These are phyloP conservation scores for Trypoxylon attenuatum DNA, from an alignment of 2,888 invertebrate species.

Conservation along the genomic window DNA sequence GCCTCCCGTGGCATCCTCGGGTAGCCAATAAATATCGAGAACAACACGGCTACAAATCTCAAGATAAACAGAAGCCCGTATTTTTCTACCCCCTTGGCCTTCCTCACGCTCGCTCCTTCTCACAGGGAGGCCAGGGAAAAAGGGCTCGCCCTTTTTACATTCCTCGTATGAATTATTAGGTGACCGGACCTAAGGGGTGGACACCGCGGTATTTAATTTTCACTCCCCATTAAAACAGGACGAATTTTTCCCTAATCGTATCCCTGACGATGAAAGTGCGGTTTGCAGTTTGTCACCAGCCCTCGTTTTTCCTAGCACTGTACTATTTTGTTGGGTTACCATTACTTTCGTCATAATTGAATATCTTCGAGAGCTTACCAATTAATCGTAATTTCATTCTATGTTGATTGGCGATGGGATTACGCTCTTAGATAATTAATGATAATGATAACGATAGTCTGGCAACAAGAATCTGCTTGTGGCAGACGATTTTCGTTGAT, in stretches of 20 bases:
- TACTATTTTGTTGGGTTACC: too few species aligned
- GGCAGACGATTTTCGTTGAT: too few species aligned
- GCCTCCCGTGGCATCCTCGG: conserved; percentile 30
- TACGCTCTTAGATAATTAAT: too few species aligned
- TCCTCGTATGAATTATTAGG: conserved; percentile 68
- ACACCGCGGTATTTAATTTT: conserved; percentile 68
- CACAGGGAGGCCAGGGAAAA: conserved; percentile 14
- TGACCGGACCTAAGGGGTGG: conserved; percentile 61
- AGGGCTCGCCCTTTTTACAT: conserved; percentile 64
- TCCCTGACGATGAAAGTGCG: conserved; percentile 60
- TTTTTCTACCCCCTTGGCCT: conserved; percentile 62
- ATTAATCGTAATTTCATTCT: too few species aligned
- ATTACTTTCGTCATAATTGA: too few species aligned
- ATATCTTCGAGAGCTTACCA: too few species aligned
- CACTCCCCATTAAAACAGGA: conserved; percentile 58
- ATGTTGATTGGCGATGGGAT: too few species aligned
- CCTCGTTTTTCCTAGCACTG: conserved; percentile 26
- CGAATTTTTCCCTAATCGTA: conserved; percentile 61
- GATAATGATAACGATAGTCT: too few species aligned
- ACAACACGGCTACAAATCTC: conserved; percentile 69
- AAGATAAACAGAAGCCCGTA: conserved; percentile 68
- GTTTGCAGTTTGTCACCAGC: conserved; percentile 59
- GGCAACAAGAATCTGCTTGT: too few species aligned
- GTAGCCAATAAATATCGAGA: conserved; percentile 68
- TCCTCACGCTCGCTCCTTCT: conserved; percentile 48